Evolutionary conservation across 92 coral and sea anemone genomes (phyloP).

Genomic region (Epizoanthus ramosus): DNA sequence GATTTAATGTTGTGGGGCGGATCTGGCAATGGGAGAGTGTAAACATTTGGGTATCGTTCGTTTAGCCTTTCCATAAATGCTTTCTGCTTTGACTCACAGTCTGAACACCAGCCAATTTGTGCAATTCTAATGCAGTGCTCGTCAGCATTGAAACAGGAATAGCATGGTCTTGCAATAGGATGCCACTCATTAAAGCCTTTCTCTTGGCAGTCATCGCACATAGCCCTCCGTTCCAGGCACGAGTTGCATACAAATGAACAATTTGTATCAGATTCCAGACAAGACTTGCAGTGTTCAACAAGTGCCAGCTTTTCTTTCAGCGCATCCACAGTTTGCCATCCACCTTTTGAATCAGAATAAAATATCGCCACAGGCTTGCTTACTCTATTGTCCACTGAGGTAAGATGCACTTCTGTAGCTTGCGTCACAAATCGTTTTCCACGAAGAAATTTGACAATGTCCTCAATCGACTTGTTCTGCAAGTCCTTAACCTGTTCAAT

Average conservation of each 20-base stretch:
- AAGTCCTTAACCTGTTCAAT: background rate
- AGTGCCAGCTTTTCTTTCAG: constrained; percentile 43
- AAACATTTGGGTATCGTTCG: constrained; percentile 43
- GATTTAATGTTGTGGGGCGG: constrained; percentile 65
- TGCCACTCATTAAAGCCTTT: constrained; percentile 51
- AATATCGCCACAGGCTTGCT: constrained; percentile 51
- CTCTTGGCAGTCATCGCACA: constrained; percentile 43
- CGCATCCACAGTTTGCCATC: constrained; percentile 57
- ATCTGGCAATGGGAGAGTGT: constrained; percentile 60
- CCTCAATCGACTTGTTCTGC: constrained; percentile 41
- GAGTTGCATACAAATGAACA: constrained; percentile 25
- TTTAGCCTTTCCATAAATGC: constrained; percentile 53
- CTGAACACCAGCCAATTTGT: constrained; percentile 58
- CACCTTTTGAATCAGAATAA: constrained; percentile 52
- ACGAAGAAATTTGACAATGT: constrained; percentile 10
- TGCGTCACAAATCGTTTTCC: background rate
- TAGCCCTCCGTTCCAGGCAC: constrained; percentile 45
- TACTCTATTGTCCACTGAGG: constrained; percentile 57
- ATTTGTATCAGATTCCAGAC: constrained; percentile 39
- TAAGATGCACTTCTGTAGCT: constrained; percentile 50
- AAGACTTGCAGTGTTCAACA: constrained; percentile 46
- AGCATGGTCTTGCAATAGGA: constrained; percentile 61
- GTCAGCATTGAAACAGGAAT: constrained; percentile 1
- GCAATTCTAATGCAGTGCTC: constrained; percentile 45
- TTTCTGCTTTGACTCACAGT: constrained; percentile 60